Evolutionary conservation across 2,113 vertebrate genomes (phyloP), one percentile per base, ranked within the genome.

Genomic region (Saccopteryx leptura): DNA sequence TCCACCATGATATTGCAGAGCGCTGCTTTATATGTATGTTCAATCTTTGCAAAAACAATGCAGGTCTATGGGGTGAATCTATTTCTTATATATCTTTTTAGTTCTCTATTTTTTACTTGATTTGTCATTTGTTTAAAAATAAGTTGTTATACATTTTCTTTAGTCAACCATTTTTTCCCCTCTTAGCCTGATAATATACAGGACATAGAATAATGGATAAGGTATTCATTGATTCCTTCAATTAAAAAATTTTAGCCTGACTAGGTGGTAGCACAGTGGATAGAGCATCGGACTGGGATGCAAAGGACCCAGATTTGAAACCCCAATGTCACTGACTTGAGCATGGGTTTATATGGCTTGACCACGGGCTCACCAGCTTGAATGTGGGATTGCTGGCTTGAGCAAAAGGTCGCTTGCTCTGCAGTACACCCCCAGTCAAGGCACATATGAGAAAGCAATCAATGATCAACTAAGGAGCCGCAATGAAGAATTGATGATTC

Each of bases 41-140:
- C 21, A 82, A n/a, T 58, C 39, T 94, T 91, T 83, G 69, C 88
- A 74, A 63, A 96, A 95, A 82, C 5, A 74, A 90, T 11, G 15
- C 5, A 84, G 2, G 5, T 46, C 48, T 80, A 10, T 11, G 14
- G 19, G 15, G 10, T 21, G 83, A 88, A 79, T 86, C 4, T 87
- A 50, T 39, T 93, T 65, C 14, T 74, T 81, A 50, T 54, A 39
- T 31, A 56, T 81, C 24, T 66, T 68, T 92, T 93, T 65, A 74
- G 14, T 26, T 94, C 15, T 78, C 7, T 18, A 78, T 82, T 90
- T 58, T 39, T 15, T 18, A 15, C 12, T 83, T 33, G n/a, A 7
- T 76, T 71, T 84, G 19, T 19, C 92, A 23, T 21, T 66, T 83
- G 18, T 81, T 78, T 95, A 19, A 71, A 85, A 95, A 11, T 76